Base-by-base conservation (phyloP, 1,140 invertebrate genomes). In the Vanessa tameamea region DNA sequence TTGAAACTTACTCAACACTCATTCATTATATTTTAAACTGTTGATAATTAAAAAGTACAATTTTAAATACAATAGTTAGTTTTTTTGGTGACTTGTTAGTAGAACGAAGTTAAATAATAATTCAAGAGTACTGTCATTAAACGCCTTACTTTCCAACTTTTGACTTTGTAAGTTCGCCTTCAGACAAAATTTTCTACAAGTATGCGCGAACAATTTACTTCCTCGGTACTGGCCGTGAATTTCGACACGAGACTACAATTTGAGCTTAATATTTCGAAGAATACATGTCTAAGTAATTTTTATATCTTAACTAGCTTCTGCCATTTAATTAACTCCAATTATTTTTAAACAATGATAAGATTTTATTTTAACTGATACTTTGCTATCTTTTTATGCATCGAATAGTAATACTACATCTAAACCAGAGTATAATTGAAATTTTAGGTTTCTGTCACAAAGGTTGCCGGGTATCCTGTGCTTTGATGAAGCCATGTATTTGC, bases 81-180 rank as follows among this genome's bases (percentile, higher is more conserved):
- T 7, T 51, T 8, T 57, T 57, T 23, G 0, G 16, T 23, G 20
- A 50, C 12, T 51, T 20, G n/a, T 66, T 66, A 16, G 16, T 47
- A n/a, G 47, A 9, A 51, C 6, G 37, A 71, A 71, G 69, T 71
- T 64, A 59, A 61, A 47, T 51, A 61, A 47, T 51, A 71, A 64
- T 64, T 71, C 47, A 53, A 16, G 14, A 20, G 69, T 15, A 51
- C 26, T 71, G 61, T 64, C 69, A 71, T 53, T 71, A 37, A 59
- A 64, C 50, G 69, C 61, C 55, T 50, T 53, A 71, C 59, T 71
- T 64, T 37, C 69, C n/a, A 64, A 71, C 43, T 64, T 61, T 69
- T 69, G 26, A 69, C 51, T 69, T 53, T 51, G 59, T 64, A 64
- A 53, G 12, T 71, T 47, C 47, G n/a, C 8, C 37, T 64, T 64